Conservation (phyloP, 2,888 invertebrate species). For the Nomada flava region DNA sequence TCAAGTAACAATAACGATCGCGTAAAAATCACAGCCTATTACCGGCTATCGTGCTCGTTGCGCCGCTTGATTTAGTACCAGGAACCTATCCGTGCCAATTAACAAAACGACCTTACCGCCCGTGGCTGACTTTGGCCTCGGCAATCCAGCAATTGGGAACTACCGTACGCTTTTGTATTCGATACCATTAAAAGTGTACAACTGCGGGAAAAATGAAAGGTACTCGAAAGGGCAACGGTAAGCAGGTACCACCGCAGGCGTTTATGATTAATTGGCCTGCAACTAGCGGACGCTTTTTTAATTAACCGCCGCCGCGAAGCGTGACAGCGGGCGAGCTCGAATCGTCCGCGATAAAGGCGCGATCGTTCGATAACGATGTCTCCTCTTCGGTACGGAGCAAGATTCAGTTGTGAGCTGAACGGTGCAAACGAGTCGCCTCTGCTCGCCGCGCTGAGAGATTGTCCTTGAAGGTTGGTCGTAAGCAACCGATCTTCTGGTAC, state of each 20-base stretch:
- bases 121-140: not conserved
- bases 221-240: not conserved
- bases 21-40: constrained; percentile 25
- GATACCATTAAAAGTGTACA: not conserved
- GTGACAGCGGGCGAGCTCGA: constrained; percentile 47
- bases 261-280: constrained; percentile 45
- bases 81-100: constrained; percentile 41
- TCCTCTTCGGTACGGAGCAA: constrained; percentile 27
- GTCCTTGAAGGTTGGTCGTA: constrained; percentile 70
- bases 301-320: constrained; percentile 29
- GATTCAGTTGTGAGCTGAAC: constrained; percentile 59
- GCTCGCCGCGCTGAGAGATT: constrained; percentile 51
- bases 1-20: constrained; percentile 60
- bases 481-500: constrained; percentile 75
- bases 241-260: not conserved
- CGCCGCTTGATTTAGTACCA: constrained; percentile 37
- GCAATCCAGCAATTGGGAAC: not conserved
- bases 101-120: constrained; percentile 33
- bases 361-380: constrained; percentile 69
- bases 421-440: constrained; percentile 68
- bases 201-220: not conserved
- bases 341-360: constrained; percentile 60
- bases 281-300: constrained; percentile 41
- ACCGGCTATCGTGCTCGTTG: constrained; percentile 29
- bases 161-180: not conserved